Base-by-base conservation (phyloP, 1,140 invertebrate species). In the Trichonephila inaurata region DNA sequence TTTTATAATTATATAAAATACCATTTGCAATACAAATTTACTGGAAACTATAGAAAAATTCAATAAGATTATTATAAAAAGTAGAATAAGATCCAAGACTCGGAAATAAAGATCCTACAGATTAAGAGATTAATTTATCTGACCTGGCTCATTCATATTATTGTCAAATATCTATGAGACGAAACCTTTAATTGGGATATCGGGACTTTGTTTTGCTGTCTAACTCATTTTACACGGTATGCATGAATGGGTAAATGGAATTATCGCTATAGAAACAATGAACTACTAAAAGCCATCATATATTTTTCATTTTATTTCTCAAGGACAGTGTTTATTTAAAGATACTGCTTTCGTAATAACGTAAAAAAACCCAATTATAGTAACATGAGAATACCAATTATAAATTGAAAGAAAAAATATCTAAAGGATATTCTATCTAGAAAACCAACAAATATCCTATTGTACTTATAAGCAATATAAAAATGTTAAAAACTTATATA, bases 211-310 rank as follows among this genome's bases (percentile, higher is more conserved):
- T 64, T 64, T 64, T 21, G 18, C 19, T 64, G 18, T n/a, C n/a
- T 69, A 69, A 24, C 14, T 69, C 66, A 14, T 77, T 77, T 77
- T 40, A 77, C 18, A 40, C 33, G 72, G 33, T 77, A 77, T 7
- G 18, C 33, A 40, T 51, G 18, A 77, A 33, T 77, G 28, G 18
- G 28, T 77, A 40, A 16, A 33, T 77, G 72, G 72, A 18, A 40
- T 77, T 10, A 77, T 77, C 72, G 28, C 33, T 77, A 77, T 77
- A 24, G 72, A 77, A 77, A 77, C 72, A 77, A 77, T 77, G 72
- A 77, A 77, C 72, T 77, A 18, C 24, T 77, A 18, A 40, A 77
- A 77, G 16, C 16, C 24, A 40, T 33, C 72, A 12, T 77, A 77
- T 77, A 33, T 77, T 72, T 72, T 77, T 77, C 72, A 40, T 40